Evolutionary conservation across 2,797 vertebrate genomes (phyloP).

Genomic region (Diplodus sargus): DNA sequence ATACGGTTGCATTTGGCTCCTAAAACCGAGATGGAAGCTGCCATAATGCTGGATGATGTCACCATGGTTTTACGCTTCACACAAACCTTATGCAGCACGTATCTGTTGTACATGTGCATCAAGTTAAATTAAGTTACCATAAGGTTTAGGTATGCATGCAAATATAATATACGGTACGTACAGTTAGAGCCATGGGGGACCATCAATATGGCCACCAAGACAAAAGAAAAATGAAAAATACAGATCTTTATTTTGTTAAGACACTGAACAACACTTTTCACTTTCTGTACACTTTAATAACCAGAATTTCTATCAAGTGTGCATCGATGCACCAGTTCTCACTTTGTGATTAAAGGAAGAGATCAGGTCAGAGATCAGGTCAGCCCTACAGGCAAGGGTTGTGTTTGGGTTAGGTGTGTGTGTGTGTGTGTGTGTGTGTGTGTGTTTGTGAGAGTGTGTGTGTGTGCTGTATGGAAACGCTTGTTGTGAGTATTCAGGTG

Average conservation of each 20-base stretch:
- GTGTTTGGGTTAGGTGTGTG: conserved; percentile 9
- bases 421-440: neutral
- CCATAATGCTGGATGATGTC: too few relatives aligned
- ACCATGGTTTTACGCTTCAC: too few relatives aligned
- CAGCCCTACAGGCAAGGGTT: conserved; percentile 39
- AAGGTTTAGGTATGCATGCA: neutral
- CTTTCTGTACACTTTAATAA: conserved; percentile 10
- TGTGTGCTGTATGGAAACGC: conserved; percentile 10
- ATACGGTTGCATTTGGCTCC: too few relatives aligned
- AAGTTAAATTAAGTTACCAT: neutral
- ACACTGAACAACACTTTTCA: neutral
- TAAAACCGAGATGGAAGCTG: too few relatives aligned
- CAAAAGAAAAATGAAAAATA: too few relatives aligned
- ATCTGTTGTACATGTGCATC: neutral
- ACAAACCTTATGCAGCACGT: too few relatives aligned
- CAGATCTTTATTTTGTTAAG: neutral
- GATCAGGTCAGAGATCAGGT: too few relatives aligned
- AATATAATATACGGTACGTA: too few relatives aligned
- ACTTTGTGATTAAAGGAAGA: conserved; percentile 54
- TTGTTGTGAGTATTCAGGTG: conserved; percentile 33
- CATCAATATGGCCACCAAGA: too few relatives aligned
- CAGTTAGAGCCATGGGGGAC: too few relatives aligned
- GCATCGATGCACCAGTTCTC: conserved; percentile 21
- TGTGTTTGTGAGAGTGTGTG: too few relatives aligned
- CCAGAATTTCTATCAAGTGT: conserved; percentile 14